phyloP scores from a whole-genome alignment of 1,140 invertebrate species.

The Spodoptera litura region DNA sequence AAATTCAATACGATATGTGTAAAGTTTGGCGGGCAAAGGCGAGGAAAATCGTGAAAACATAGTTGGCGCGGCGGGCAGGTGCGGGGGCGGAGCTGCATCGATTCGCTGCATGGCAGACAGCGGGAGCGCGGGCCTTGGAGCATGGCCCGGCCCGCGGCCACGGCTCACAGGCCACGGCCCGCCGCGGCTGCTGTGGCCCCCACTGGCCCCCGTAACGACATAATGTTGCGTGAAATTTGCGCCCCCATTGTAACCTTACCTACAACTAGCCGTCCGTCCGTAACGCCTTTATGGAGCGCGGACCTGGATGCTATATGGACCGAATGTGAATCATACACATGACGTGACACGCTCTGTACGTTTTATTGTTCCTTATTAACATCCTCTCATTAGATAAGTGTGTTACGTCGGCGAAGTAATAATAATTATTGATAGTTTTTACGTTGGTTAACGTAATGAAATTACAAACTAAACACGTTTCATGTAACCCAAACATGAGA shows the following conservation, averaged over 20 bases:
- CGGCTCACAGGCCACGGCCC: conserved; percentile 47
- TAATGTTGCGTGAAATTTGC: conserved; percentile 83
- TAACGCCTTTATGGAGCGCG: conserved; percentile 70
- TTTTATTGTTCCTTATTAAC: conserved; percentile 22
- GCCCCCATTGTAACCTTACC: conserved; percentile 75
- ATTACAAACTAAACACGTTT: too few species aligned
- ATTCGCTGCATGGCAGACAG: conserved; percentile 71
- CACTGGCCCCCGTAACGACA: conserved; percentile 55
- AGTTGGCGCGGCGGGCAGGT: conserved; percentile 55
- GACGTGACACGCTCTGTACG: neutral
- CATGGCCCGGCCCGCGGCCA: conserved; percentile 41
- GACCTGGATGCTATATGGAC: conserved; percentile 70
- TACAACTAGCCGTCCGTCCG: conserved; percentile 66
- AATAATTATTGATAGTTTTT: too few species aligned
- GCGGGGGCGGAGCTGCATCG: conserved; percentile 75
- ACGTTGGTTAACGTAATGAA: too few species aligned
- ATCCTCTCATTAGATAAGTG: neutral
- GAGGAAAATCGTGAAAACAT: conserved; percentile 65
- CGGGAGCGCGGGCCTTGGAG: conserved; percentile 55
- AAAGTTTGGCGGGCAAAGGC: conserved; percentile 27
- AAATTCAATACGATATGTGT: conserved; percentile 3
- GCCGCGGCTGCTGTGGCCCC: conserved; percentile 28
- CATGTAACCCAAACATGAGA: too few species aligned
- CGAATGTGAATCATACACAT: conserved; percentile 51
- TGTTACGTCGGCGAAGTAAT: neutral